These are phyloP conservation scores for Pelagia noctiluca DNA, from an alignment of 30 jellyfish, hydroid and myxozoan species.

Conservation along the genomic window DNA sequence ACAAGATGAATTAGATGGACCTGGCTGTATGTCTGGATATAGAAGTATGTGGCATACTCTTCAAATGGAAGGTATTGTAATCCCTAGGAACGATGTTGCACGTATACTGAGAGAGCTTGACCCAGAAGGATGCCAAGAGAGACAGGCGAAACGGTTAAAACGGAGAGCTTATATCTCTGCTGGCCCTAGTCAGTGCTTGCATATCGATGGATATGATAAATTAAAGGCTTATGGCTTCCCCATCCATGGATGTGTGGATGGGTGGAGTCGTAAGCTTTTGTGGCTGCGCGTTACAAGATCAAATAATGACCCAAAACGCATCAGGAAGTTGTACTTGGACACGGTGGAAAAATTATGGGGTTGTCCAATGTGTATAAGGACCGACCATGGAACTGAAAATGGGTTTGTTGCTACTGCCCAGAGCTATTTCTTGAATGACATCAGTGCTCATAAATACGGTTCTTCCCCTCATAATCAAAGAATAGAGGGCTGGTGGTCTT, in stretches of 20 bases:
- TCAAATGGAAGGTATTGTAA: constrained; percentile 50
- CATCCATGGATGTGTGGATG: constrained; percentile 82
- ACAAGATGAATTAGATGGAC: constrained; percentile 70
- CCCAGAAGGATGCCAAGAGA: constrained; percentile 66
- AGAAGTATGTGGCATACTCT: constrained; percentile 73
- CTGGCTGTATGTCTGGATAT: constrained; percentile 75
- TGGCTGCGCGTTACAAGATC: constrained; percentile 69
- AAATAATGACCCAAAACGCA: constrained; percentile 59
- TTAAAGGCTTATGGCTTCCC: constrained; percentile 69
- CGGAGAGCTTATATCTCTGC: constrained; percentile 41
- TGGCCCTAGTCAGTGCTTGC: constrained; percentile 79
- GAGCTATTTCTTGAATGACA: constrained; percentile 63
- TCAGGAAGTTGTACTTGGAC: constrained; percentile 52
- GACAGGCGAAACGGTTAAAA: constrained; percentile 51
- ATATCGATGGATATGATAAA: constrained; percentile 72
- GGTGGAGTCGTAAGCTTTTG: constrained; percentile 73
- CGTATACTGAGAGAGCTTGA: constrained; percentile 52
- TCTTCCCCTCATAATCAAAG: constrained; percentile 83
- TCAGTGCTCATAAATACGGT: constrained; percentile 70
- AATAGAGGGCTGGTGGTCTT: constrained; percentile 85
- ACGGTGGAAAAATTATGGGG: constrained; percentile 54
- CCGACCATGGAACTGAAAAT: constrained; percentile 73
- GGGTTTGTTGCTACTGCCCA: constrained; percentile 69
- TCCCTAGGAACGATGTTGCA: constrained; percentile 55
- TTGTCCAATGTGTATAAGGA: constrained; percentile 48